A percentile compares a stretch with the other conserved stretches of the same genome.
phyloP scores from a whole-genome alignment of 1,140 invertebrate species.

The Wiebesia pumilae region DNA sequence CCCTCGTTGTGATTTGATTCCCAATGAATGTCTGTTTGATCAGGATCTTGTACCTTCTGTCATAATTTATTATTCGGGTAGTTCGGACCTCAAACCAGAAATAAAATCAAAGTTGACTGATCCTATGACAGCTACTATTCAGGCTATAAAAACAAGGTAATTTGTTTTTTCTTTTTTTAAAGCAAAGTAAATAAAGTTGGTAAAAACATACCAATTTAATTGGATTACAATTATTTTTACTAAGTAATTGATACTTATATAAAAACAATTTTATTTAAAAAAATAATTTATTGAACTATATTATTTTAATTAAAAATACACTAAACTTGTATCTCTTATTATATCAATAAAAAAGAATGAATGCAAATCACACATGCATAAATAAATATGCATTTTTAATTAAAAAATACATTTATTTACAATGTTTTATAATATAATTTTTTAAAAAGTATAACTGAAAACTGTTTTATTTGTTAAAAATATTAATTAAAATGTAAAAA shows the following conservation, averaged over 20 bases:
- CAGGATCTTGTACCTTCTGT: conserved; percentile 85
- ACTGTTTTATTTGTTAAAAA: too few species aligned
- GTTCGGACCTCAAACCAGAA: conserved; percentile 70
- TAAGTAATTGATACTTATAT: background rate
- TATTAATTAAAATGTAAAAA: too few species aligned
- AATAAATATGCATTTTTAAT: too few species aligned
- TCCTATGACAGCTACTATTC: conserved; percentile 68
- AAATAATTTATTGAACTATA: too few species aligned
- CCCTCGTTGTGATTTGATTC: conserved; percentile 80
- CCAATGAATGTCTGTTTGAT: conserved; percentile 78
- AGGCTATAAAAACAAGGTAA: conserved; percentile 73
- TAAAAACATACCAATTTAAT: background rate
- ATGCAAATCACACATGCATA: too few species aligned
- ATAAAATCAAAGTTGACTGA: conserved; percentile 73
- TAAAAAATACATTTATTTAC: too few species aligned
- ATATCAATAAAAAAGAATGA: too few species aligned
- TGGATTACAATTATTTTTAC: background rate
- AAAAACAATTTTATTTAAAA: too few species aligned
- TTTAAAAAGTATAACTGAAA: too few species aligned
- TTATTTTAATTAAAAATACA: too few species aligned
- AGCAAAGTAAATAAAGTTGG: background rate
- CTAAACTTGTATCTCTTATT: too few species aligned
- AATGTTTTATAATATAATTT: too few species aligned
- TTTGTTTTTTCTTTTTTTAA: background rate
- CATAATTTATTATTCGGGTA: conserved; percentile 81